Evolutionary conservation across 1,140 invertebrate genomes (phyloP), one percentile per base, ranked within the genome.

Genomic region (Cotesia typhae): DNA sequence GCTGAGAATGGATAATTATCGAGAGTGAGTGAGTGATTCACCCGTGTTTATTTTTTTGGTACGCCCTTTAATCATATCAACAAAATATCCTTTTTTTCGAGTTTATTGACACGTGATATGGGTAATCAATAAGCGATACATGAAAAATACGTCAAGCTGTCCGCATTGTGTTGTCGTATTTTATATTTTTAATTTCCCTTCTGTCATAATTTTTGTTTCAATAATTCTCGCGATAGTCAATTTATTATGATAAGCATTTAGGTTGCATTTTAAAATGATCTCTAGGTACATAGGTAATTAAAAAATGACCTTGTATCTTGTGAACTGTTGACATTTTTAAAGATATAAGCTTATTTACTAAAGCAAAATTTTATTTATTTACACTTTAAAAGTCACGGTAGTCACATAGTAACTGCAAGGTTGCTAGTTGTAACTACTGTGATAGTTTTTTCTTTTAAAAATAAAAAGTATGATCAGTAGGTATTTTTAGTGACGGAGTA

Each of bases 1-100:
- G 72, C 51, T 73, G 72, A 69, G 67, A 61, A 73, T 67, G 68
- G 60, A 73, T 67, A 73, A 73, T 73, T 73, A 73, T 66, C 55
- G 71, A 67, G 53, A 67, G 60, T 60, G 65, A 67, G 60, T 60
- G 65, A 72, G 65, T 61, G 37, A 70, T 28, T 47, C 55, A 59
- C 9, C 7, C 20, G 14, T 17, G 17, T 20, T 20, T 20, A 59
- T 59, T 59, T 28, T 59, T 17, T 59, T 28, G 3, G 7, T 17
- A 59, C 20, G 14, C 57, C 9, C 57, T 9, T 59, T 17, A 20
- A 28, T 59, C 7, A 20, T 20, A 9, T 59, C 57, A 9, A 20
- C 17, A 9, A 59, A 28, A 59, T 20, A 59, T 17, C 1, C n/a
- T 57, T 57, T 57, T 6, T 12, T 57, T 57, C 5, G 41, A 57